These are phyloP conservation scores for Neosalanx taihuensis DNA, from an alignment of 2,797 vertebrate genomes.

Conservation along the genomic window DNA sequence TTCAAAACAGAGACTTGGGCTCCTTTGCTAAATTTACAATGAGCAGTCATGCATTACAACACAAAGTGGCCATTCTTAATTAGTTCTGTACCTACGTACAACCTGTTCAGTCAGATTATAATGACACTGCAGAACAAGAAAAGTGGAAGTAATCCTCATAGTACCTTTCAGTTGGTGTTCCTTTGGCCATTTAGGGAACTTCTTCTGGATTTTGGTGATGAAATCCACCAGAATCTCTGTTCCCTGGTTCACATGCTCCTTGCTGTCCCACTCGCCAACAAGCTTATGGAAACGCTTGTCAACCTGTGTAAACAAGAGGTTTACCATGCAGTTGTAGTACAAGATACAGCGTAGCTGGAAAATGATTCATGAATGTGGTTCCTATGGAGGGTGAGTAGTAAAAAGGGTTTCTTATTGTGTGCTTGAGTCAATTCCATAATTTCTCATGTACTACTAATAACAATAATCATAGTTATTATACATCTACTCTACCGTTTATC, in stretches of 20 bases:
- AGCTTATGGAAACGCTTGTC: slow-evolving; percentile 44
- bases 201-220: slow-evolving; percentile 33
- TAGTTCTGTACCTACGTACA: no score
- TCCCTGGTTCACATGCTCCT: slow-evolving; percentile 42
- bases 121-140: no score
- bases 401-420: neutral
- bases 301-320: slow-evolving; percentile 34
- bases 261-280: slow-evolving; percentile 47
- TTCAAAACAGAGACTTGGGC: neutral
- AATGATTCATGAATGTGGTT: neutral
- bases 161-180: slow-evolving; percentile 57
- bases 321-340: neutral
- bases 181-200: slow-evolving; percentile 49
- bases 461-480: no score
- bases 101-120: no score
- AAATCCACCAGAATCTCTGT: slow-evolving; percentile 38
- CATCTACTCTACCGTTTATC: no score
- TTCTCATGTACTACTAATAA: no score
- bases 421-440: no score
- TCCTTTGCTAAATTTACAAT: neutral
- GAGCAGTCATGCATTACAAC: no score
- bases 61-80: no score
- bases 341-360: neutral
- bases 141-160: no score
- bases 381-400: neutral